A percentile compares a stretch with the other conserved stretches of the same genome.
Conservation (phyloP, 2,888 invertebrate species). For the Cyclophora albipunctata region DNA sequence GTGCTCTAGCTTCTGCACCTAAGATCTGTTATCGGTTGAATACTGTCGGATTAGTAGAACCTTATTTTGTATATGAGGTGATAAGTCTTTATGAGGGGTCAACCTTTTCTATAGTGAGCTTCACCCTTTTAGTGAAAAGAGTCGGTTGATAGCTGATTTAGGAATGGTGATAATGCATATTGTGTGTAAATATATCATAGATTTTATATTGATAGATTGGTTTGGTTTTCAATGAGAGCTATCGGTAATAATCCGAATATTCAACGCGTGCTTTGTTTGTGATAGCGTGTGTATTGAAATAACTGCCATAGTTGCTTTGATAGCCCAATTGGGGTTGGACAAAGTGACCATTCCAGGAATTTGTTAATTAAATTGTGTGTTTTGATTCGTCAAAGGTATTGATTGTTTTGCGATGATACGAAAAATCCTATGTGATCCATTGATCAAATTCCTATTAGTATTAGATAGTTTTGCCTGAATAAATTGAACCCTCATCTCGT, state of each 20-base stretch:
- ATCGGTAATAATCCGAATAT: constrained; percentile 8
- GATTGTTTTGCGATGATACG: constrained; percentile 4
- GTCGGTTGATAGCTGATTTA: constrained; percentile 76
- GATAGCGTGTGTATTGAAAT: constrained; percentile 34
- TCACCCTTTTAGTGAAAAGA: constrained; percentile 76
- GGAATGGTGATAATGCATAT: constrained; percentile 71
- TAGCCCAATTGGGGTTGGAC: constrained; percentile 23
- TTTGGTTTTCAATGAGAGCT: constrained; percentile 32
- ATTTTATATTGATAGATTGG: constrained; percentile 69
- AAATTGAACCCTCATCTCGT: too few relatives aligned
- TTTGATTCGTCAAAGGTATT: constrained; percentile 34
- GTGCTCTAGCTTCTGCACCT: constrained; percentile 37
- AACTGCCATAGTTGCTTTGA: constrained; percentile 54
- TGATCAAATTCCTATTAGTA: neutral
- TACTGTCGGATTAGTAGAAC: constrained; percentile 61
- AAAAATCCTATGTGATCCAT: neutral
- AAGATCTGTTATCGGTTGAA: constrained; percentile 39
- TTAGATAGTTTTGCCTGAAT: too few relatives aligned
- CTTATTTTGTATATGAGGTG: constrained; percentile 76
- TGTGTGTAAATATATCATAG: constrained; percentile 74
- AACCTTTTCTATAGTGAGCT: constrained; percentile 73
- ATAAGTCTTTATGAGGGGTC: constrained; percentile 77
- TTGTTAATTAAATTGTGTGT: constrained; percentile 50
- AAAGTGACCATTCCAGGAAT: constrained; percentile 41
- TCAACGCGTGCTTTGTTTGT: constrained; percentile 21